phyloP scores from a whole-genome alignment of 2,888 invertebrate genomes.

The Melieria omissa region DNA sequence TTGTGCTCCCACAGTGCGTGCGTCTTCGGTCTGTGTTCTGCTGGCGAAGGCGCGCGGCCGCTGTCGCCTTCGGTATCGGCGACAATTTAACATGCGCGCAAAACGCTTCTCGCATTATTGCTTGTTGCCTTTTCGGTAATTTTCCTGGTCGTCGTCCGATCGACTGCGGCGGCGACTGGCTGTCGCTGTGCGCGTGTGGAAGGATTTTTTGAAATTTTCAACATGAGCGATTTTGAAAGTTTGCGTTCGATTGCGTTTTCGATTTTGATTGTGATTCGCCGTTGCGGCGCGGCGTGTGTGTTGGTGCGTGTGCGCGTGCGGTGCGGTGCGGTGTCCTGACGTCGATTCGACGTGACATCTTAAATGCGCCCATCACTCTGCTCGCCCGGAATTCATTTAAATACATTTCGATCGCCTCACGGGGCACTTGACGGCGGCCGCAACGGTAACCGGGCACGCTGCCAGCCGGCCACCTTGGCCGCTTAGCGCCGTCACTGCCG shows the following conservation, averaged over 20 bases:
- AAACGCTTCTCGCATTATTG: conserved; percentile 13
- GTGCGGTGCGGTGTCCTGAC: conserved; percentile 35
- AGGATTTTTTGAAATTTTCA: conserved; percentile 39
- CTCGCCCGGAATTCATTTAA: conserved; percentile 54
- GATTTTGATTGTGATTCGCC: conserved; percentile 40
- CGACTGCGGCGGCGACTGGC: conserved; percentile 28
- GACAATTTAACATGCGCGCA: conserved; percentile 7
- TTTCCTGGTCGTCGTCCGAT: conserved; percentile 40
- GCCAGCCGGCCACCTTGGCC: background rate
- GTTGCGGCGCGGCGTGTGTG: conserved; percentile 48
- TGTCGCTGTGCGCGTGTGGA: background rate
- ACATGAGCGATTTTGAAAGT: conserved; percentile 41
- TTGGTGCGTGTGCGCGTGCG: conserved; percentile 14
- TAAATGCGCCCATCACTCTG: conserved; percentile 63
- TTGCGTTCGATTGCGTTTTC: conserved; percentile 35
- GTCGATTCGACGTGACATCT: conserved; percentile 62
- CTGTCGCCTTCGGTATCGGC: conserved; percentile 5
- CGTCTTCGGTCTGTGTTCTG: background rate
- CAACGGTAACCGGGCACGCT: conserved; percentile 12
- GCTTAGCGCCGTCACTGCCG: conserved; percentile 23
- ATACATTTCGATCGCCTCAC: conserved; percentile 49
- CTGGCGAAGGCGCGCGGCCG: background rate
- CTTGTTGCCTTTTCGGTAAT: conserved; percentile 38
- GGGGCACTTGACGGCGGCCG: conserved; percentile 7
- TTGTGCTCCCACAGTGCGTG: background rate